Percentiles rank a stretch among this genome's conserved stretches.
Evolutionary conservation across 2,113 vertebrate species (phyloP).

Genomic region (Tachysurus vachellii): DNA sequence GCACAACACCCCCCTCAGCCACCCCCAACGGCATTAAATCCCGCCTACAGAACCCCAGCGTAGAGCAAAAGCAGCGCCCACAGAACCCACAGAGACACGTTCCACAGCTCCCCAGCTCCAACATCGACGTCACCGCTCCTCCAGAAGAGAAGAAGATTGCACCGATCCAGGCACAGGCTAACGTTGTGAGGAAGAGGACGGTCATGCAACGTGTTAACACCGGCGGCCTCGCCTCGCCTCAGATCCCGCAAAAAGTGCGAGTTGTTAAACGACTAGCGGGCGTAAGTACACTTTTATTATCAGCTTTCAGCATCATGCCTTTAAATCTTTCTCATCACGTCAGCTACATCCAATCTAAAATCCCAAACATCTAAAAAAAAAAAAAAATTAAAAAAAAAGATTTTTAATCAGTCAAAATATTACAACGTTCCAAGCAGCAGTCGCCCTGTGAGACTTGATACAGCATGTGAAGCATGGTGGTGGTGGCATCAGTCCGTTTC

Average conservation of each 20-base stretch:
- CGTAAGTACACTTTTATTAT: slow-evolving; percentile 77
- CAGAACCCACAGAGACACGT: slow-evolving; percentile 62
- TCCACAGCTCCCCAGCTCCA: slow-evolving; percentile 58
- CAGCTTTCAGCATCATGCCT: not conserved
- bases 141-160: slow-evolving; percentile 59
- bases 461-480: not conserved
- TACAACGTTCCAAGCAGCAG: not conserved
- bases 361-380: too few species aligned
- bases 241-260: slow-evolving; percentile 87
- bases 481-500: not conserved
- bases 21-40: slow-evolving; percentile 64
- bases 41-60: slow-evolving; percentile 64
- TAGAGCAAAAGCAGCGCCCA: slow-evolving; percentile 64
- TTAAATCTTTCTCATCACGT: too few species aligned
- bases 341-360: too few species aligned
- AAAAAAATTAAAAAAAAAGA: too few species aligned
- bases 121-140: not conserved
- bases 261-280: slow-evolving; percentile 88
- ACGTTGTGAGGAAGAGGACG: slow-evolving; percentile 86
- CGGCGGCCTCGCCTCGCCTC: slow-evolving; percentile 66
- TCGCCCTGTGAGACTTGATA: not conserved
- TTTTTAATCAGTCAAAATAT: too few species aligned
- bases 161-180: slow-evolving; percentile 65
- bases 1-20: slow-evolving; percentile 24
- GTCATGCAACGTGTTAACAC: slow-evolving; percentile 90